A percentile compares a stretch with the other conserved stretches of the same genome.
Conservation (phyloP, 2,888 invertebrate genomes). For the Drosophila quasianomalipes region DNA sequence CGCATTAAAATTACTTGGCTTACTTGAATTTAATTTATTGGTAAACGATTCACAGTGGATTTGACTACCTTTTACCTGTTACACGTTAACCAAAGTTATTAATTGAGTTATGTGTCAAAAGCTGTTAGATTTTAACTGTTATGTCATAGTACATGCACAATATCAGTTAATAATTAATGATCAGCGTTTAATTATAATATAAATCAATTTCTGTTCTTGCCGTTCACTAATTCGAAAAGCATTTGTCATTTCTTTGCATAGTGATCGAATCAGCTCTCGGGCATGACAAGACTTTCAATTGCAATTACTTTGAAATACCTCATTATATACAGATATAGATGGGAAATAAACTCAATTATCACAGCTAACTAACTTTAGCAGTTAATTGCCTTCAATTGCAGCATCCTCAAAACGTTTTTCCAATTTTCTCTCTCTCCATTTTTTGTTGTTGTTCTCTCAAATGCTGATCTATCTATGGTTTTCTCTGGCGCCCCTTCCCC, state of each 20-base stretch:
- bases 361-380: neutral
- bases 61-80: neutral
- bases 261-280: neutral
- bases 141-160: neutral
- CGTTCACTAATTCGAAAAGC: neutral
- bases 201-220: neutral
- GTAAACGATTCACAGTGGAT: neutral
- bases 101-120: neutral
- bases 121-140: neutral
- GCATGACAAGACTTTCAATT: neutral
- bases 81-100: neutral
- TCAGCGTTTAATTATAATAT: neutral
- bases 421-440: neutral
- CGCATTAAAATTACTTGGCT: neutral
- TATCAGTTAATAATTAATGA: neutral
- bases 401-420: neutral
- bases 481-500: neutral
- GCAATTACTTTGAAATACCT: neutral
- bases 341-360: neutral
- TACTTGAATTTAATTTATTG: neutral
- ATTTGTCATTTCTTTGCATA: neutral
- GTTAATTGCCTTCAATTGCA: neutral
- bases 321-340: neutral
- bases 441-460: neutral
- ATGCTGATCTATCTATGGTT: neutral